Evolutionary conservation across 2,113 vertebrate genomes (phyloP).

Genomic region (Thermophis baileyi): DNA sequence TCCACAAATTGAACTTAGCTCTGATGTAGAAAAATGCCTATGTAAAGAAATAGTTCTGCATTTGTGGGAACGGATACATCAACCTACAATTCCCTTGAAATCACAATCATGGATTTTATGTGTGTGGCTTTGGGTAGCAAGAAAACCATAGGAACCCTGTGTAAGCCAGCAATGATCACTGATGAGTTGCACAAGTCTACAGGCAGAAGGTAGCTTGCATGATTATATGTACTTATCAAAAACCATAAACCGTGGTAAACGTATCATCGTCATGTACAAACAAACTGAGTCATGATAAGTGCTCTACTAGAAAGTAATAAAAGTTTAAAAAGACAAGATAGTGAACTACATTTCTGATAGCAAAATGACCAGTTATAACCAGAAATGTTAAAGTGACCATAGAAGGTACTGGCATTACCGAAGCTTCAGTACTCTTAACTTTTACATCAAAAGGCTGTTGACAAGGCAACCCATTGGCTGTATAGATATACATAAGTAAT

Average conservation of each 20-base stretch:
- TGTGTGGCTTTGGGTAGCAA: neutral
- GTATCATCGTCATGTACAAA: neutral
- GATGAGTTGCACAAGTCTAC: neutral
- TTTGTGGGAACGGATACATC: neutral
- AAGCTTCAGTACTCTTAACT: neutral
- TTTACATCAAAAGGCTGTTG: neutral
- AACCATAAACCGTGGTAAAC: neutral
- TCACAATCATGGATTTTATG: neutral
- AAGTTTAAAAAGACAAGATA: neutral
- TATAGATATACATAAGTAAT: neutral
- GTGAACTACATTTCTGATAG: neutral
- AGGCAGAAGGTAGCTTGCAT: neutral
- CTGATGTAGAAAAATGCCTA: neutral
- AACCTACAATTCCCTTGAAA: neutral
- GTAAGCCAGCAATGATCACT: neutral
- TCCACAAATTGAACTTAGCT: neutral
- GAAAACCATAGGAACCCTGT: neutral
- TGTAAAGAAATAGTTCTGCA: neutral
- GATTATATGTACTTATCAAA: neutral
- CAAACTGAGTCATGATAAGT: neutral
- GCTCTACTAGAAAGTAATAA: neutral
- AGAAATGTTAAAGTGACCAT: neutral
- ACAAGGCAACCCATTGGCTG: neutral
- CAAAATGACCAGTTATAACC: neutral
- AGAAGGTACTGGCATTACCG: neutral